phyloP scores from a whole-genome alignment of 2,888 invertebrate species.

The Machimus rusticus region DNA sequence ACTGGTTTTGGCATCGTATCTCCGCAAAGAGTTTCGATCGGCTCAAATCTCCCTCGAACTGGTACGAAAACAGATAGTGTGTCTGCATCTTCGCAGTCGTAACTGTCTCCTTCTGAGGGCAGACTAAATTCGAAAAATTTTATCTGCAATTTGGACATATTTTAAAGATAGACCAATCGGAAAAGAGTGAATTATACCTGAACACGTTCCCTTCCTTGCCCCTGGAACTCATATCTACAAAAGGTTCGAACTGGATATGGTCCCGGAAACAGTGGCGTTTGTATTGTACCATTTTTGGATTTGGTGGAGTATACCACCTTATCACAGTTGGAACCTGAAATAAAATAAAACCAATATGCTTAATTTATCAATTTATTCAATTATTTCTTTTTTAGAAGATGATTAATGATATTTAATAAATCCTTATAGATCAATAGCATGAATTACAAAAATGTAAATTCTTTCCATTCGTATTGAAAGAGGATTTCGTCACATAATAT shows the following conservation, averaged over 20 bases:
- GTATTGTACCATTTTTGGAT: slow-evolving; percentile 82
- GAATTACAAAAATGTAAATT: too few species aligned
- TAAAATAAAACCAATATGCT: neutral
- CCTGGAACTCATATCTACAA: slow-evolving; percentile 91
- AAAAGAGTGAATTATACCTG: slow-evolving; percentile 68
- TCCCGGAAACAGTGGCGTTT: slow-evolving; percentile 85
- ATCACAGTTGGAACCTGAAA: slow-evolving; percentile 81
- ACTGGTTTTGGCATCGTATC: slow-evolving; percentile 81
- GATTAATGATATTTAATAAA: too few species aligned
- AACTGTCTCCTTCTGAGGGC: slow-evolving; percentile 56
- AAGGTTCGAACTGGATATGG: slow-evolving; percentile 81
- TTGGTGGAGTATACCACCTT: slow-evolving; percentile 80
- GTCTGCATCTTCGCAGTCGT: slow-evolving; percentile 57
- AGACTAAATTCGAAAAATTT: slow-evolving; percentile 61
- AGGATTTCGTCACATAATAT: too few species aligned
- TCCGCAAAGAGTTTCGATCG: slow-evolving; percentile 89
- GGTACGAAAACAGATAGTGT: slow-evolving; percentile 71
- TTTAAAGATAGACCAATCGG: neutral
- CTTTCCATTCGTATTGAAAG: too few species aligned
- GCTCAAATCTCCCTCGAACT: slow-evolving; percentile 83
- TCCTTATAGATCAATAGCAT: too few species aligned
- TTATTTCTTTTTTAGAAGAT: too few species aligned
- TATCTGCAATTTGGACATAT: slow-evolving; percentile 52
- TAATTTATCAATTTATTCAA: neutral
- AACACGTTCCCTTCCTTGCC: slow-evolving; percentile 83